phyloP scores from a whole-genome alignment of 2,888 invertebrate species.

The Chaitophorus viminalis region DNA sequence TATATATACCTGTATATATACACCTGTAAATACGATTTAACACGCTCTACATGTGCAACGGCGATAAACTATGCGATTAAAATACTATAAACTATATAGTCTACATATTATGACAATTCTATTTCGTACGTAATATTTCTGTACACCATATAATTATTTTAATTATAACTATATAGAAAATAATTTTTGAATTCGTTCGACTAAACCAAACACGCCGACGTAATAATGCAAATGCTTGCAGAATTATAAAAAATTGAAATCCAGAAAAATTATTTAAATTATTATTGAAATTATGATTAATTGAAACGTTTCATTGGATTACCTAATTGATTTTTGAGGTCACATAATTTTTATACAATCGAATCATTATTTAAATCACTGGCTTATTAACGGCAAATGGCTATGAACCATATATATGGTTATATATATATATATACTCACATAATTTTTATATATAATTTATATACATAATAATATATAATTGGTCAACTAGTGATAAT shows the following conservation, averaged over 20 bases:
- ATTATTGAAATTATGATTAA: neutral
- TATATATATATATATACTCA: too few species aligned
- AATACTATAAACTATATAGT: neutral
- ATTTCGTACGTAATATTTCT: neutral
- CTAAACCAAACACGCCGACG: neutral
- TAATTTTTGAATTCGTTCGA: too few species aligned
- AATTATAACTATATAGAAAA: too few species aligned
- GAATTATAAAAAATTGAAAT: neutral
- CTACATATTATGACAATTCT: neutral
- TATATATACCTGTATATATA: neutral
- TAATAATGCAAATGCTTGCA: neutral
- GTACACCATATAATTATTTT: neutral
- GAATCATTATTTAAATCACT: neutral
- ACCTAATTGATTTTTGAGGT: neutral
- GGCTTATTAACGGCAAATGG: neutral
- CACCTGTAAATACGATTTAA: constrained; percentile 42
- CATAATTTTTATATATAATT: too few species aligned
- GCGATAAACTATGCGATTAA: constrained; percentile 6
- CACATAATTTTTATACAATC: neutral
- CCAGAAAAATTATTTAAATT: too few species aligned
- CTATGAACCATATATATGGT: neutral
- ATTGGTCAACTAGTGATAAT: neutral
- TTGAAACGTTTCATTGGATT: neutral
- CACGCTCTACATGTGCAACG: neutral
- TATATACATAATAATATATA: too few species aligned